A percentile compares a stretch with the other conserved stretches of the same genome.
Evolutionary conservation across 2,113 vertebrate genomes (phyloP).

Genomic region (Numenius arquata): DNA sequence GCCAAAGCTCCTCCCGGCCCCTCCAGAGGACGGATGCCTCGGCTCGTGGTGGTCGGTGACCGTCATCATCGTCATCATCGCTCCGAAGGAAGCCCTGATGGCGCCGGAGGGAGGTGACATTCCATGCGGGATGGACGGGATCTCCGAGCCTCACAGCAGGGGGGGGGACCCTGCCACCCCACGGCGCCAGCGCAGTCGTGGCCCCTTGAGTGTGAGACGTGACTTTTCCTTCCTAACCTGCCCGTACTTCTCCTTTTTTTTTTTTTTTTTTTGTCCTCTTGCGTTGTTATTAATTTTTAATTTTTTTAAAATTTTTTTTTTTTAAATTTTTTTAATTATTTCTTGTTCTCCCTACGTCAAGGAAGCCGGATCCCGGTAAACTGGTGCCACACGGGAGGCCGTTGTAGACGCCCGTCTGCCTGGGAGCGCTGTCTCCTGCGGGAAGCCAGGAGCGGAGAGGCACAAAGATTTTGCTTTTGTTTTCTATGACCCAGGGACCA

Average conservation of each 20-base stretch:
- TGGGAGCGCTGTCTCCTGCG: not conserved
- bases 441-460: not conserved
- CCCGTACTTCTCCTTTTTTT: not conserved
- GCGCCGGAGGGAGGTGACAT: not conserved
- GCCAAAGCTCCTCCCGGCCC: not conserved
- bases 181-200: not conserved
- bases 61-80: fast-evolving
- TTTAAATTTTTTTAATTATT: not conserved
- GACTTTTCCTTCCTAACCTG: not conserved
- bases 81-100: not conserved
- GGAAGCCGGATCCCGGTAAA: constrained; percentile 15
- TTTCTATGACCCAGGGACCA: constrained; percentile 33
- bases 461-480: not conserved
- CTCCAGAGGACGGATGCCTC: not conserved
- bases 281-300: not conserved
- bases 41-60: not conserved
- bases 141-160: not conserved
- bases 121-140: not conserved
- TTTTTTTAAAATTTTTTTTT: not conserved
- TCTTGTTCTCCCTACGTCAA: not conserved
- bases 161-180: not conserved
- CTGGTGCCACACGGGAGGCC: not conserved
- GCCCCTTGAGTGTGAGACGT: not conserved
- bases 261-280: not conserved
- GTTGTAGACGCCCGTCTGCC: not conserved